Percentiles rank a stretch among this genome's conserved stretches.
phyloP scores from a whole-genome alignment of 2,113 vertebrate species.

The Cryptomyrus ogoouensis region DNA sequence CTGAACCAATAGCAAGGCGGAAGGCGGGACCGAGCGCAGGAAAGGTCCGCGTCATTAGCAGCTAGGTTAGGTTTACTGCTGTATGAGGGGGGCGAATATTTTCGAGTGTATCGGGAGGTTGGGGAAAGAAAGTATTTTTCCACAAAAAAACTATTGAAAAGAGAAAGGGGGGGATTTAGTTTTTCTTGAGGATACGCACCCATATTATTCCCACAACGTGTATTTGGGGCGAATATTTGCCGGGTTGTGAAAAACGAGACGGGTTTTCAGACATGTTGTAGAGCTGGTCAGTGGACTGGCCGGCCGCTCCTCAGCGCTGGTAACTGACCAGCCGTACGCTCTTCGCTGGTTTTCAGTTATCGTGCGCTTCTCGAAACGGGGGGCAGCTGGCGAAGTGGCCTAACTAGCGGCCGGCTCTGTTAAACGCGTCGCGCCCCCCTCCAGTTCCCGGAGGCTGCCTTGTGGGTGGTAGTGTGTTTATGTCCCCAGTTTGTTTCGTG shows the following conservation, averaged over 20 bases:
- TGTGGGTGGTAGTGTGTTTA: background rate
- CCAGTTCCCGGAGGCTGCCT: background rate
- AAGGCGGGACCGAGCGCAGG: conserved; percentile 33
- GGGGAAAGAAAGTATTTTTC: conserved; percentile 51
- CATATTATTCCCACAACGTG: background rate
- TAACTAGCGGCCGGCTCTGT: background rate
- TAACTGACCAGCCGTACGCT: conserved; percentile 56
- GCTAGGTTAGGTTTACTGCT: conserved; percentile 60
- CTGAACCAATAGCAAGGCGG: conserved; percentile 46
- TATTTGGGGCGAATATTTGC: background rate
- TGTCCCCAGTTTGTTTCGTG: background rate
- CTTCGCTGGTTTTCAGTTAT: conserved; percentile 23
- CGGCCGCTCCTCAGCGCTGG: conserved; percentile 54
- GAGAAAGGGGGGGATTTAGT: conserved; percentile 24
- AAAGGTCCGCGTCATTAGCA: conserved; percentile 26
- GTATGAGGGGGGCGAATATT: conserved; percentile 59
- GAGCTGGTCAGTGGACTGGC: conserved; percentile 47
- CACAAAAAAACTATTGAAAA: background rate
- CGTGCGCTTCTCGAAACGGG: background rate
- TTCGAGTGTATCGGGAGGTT: conserved; percentile 45
- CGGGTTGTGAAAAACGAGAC: background rate
- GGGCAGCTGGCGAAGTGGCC: background rate
- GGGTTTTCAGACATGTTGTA: conserved; percentile 38
- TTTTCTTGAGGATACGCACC: conserved; percentile 23
- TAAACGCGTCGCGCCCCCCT: background rate